Evolutionary conservation across 2,888 invertebrate species (phyloP).

Genomic region (Noctuana brunneofusca): DNA sequence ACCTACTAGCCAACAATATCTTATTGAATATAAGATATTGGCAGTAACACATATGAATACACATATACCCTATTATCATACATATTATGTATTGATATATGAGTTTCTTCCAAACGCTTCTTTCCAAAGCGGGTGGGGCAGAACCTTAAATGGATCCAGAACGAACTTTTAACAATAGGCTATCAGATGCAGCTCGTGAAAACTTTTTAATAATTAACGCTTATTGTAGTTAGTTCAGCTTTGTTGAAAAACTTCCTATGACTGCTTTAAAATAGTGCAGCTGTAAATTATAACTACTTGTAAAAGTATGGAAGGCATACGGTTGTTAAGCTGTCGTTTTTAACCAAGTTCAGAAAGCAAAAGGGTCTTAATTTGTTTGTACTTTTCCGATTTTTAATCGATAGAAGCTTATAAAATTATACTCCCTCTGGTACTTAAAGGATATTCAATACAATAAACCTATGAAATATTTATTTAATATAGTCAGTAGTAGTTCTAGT

Average conservation of each 20-base stretch:
- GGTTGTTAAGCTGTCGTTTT: too few relatives aligned
- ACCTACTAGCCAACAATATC: conserved; percentile 57
- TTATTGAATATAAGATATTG: conserved; percentile 57
- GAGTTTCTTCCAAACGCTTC: conserved; percentile 9
- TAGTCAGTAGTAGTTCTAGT: too few relatives aligned
- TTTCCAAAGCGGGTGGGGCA: conserved; percentile 9
- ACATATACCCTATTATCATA: too few relatives aligned
- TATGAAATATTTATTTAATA: too few relatives aligned
- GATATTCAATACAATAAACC: too few relatives aligned
- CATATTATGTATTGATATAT: not conserved
- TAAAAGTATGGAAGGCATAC: too few relatives aligned
- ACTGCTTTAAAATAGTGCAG: not conserved
- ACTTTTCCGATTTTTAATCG: too few relatives aligned
- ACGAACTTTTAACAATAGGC: conserved; percentile 31
- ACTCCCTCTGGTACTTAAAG: too few relatives aligned
- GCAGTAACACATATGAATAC: conserved; percentile 6
- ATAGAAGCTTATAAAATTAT: too few relatives aligned
- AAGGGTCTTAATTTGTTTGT: too few relatives aligned
- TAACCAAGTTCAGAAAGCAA: too few relatives aligned
- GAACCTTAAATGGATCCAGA: conserved; percentile 20
- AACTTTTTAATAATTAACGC: conserved; percentile 34
- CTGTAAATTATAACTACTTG: conserved; percentile 3
- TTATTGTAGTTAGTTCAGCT: conserved; percentile 33
- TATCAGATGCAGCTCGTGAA: conserved; percentile 32
- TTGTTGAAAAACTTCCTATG: conserved; percentile 25